A percentile compares a stretch with the other conserved stretches of the same genome.
These are phyloP conservation scores for Mastigias papua DNA, from an alignment of 30 jellyfish, hydroid and myxozoan genomes.

Conservation along the genomic window DNA sequence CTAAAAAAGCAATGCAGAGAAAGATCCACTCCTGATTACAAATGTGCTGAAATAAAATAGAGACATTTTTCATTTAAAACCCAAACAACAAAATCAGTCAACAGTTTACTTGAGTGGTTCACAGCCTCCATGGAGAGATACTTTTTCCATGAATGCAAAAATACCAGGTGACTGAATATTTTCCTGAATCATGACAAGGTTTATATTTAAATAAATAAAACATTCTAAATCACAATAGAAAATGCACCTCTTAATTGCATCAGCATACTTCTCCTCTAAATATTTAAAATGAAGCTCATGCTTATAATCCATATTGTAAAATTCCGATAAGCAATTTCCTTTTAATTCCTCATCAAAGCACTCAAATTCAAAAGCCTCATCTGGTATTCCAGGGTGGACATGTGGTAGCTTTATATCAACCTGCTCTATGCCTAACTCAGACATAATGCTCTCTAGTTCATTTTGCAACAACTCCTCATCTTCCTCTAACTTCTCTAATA, in stretches of 20 bases:
- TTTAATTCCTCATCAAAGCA: slow-evolving; percentile 79
- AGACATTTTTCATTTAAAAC: too few species aligned
- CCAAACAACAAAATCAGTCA: too few species aligned
- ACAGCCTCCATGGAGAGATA: too few species aligned
- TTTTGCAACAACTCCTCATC: slow-evolving; percentile 56
- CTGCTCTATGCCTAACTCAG: slow-evolving; percentile 63
- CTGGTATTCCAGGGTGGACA: slow-evolving; percentile 72
- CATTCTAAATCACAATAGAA: too few species aligned
- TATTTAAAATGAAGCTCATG: slow-evolving; percentile 62
- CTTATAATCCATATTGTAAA: slow-evolving; percentile 65
- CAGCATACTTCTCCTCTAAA: slow-evolving; percentile 79
- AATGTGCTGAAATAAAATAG: too few species aligned
- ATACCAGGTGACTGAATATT: too few species aligned
- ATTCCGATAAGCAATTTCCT: slow-evolving; percentile 57
- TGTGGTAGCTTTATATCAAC: slow-evolving; percentile 72
- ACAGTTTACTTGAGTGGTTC: too few species aligned
- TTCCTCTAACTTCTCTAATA: slow-evolving; percentile 56
- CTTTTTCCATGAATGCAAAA: too few species aligned
- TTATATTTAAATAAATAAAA: too few species aligned
- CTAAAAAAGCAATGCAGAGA: too few species aligned
- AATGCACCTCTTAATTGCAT: slow-evolving; percentile 64
- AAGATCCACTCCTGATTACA: too few species aligned
- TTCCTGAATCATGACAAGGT: too few species aligned
- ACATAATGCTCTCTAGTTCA: slow-evolving; percentile 34
- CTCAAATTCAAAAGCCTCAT: slow-evolving; percentile 37